Evolutionary conservation across 2,113 vertebrate species (phyloP).

Genomic region (Talpa occidentalis): DNA sequence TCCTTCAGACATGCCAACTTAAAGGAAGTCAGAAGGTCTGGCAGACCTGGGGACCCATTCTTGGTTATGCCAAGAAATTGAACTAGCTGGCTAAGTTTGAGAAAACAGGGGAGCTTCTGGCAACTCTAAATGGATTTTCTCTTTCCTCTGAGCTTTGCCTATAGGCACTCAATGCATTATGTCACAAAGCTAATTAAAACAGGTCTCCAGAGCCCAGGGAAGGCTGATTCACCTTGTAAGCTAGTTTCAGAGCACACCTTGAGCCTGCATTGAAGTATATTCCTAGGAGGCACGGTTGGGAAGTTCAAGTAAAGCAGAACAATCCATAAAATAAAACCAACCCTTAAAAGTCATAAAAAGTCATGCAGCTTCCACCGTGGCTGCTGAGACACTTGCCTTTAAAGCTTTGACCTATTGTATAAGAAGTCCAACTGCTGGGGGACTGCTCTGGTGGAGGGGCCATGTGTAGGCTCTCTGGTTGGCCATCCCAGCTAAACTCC

Average conservation of each 20-base stretch:
- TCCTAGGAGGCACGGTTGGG: neutral
- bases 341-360: neutral
- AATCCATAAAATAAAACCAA: neutral
- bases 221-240: neutral
- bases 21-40: neutral
- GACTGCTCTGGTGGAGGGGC: rapidly evolving
- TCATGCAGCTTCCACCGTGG: too few relatives aligned
- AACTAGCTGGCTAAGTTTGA: neutral
- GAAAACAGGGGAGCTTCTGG: neutral
- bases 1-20: neutral
- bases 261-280: neutral
- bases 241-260: neutral
- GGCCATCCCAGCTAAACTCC: neutral
- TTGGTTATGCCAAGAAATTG: slow-evolving; percentile 9
- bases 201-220: neutral
- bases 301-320: neutral
- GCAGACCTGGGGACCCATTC: neutral
- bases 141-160: slow-evolving; percentile 39
- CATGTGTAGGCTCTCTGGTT: neutral
- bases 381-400: neutral
- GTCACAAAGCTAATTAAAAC: slow-evolving; percentile 40
- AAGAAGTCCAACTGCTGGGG: neutral
- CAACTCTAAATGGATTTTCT: slow-evolving; percentile 44
- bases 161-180: neutral
- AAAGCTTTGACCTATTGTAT: neutral